These are phyloP conservation scores for Drosophila nigrodunni DNA, from an alignment of 1,140 invertebrate species.

Conservation along the genomic window DNA sequence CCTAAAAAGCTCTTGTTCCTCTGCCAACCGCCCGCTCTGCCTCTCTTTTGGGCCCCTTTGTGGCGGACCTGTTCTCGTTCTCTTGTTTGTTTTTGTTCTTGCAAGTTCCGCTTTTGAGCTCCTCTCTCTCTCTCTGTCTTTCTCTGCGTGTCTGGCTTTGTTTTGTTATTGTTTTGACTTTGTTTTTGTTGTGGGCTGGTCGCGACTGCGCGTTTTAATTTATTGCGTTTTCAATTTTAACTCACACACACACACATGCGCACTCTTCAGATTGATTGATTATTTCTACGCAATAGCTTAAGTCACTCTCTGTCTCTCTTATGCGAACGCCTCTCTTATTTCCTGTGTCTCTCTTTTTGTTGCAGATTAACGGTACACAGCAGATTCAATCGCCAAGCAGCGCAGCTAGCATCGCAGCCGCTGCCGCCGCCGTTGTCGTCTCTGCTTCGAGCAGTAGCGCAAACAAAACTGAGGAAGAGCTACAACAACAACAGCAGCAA, in stretches of 20 bases:
- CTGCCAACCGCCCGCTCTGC: slow-evolving; percentile 13
- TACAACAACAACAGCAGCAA: slow-evolving; percentile 43
- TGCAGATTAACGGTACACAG: slow-evolving; percentile 82
- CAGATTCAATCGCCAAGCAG: slow-evolving; percentile 58
- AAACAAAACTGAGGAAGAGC: slow-evolving; percentile 45
- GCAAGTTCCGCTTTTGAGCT: slow-evolving; percentile 52
- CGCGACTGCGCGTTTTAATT: slow-evolving; percentile 63
- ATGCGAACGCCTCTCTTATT: neutral
- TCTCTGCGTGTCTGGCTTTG: slow-evolving; percentile 14
- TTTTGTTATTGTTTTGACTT: slow-evolving; percentile 31
- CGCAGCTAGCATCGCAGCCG: slow-evolving; percentile 60
- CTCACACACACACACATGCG: slow-evolving; percentile 9
- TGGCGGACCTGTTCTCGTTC: slow-evolving; percentile 33
- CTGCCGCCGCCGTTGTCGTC: slow-evolving; percentile 54
- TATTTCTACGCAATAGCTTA: slow-evolving; percentile 19
- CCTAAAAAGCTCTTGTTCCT: slow-evolving; percentile 42
- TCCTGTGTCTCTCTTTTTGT: neutral
- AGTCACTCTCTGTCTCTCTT: slow-evolving; percentile 10
- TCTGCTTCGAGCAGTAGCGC: slow-evolving; percentile 57
- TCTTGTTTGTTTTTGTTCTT: slow-evolving; percentile 13
- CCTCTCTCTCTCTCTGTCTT: neutral
- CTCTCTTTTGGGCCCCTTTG: slow-evolving; percentile 32
- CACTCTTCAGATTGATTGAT: slow-evolving; percentile 13
- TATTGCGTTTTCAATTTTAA: slow-evolving; percentile 60
- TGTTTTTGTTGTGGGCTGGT: slow-evolving; percentile 16